Conservation (phyloP, 2,888 invertebrate genomes). For the Tetheella fluctuosa region DNA sequence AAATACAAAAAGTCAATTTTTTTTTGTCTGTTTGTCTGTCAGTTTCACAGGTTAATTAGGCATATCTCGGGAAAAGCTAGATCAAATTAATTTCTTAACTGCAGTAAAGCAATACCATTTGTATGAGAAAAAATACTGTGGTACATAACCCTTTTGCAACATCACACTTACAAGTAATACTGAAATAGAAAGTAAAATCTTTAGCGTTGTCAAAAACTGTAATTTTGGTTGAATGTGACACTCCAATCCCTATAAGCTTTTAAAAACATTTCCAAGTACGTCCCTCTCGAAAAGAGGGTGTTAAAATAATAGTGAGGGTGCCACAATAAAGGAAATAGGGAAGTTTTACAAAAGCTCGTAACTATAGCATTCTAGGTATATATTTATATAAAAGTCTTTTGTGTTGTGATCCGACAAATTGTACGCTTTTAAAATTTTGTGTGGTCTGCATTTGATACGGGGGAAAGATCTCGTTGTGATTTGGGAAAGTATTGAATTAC, state of each 20-base stretch:
- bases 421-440: not conserved
- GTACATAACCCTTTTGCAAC: not conserved
- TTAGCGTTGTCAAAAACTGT: not conserved
- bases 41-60: too few relatives aligned
- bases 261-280: slow-evolving; percentile 21
- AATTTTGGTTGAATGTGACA: not conserved
- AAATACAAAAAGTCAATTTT: too few relatives aligned
- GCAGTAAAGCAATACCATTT: not conserved
- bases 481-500: slow-evolving; percentile 11
- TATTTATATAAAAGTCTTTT: slow-evolving; percentile 22
- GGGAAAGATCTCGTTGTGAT: not conserved
- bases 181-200: not conserved
- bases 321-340: slow-evolving; percentile 37
- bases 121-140: not conserved
- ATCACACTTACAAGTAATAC: not conserved
- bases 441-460: not conserved
- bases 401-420: slow-evolving; percentile 9
- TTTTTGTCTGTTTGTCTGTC: too few relatives aligned
- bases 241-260: not conserved
- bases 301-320: slow-evolving; percentile 60
- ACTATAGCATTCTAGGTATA: not conserved
- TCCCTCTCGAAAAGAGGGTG: slow-evolving; percentile 51
- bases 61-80: too few relatives aligned
- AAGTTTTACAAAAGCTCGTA: slow-evolving; percentile 16
- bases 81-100: not conserved